A percentile compares a stretch with the other conserved stretches of the same genome.
Evolutionary conservation across 2,797 vertebrate genomes (phyloP).

Genomic region (Arctocebus calabarensis): DNA sequence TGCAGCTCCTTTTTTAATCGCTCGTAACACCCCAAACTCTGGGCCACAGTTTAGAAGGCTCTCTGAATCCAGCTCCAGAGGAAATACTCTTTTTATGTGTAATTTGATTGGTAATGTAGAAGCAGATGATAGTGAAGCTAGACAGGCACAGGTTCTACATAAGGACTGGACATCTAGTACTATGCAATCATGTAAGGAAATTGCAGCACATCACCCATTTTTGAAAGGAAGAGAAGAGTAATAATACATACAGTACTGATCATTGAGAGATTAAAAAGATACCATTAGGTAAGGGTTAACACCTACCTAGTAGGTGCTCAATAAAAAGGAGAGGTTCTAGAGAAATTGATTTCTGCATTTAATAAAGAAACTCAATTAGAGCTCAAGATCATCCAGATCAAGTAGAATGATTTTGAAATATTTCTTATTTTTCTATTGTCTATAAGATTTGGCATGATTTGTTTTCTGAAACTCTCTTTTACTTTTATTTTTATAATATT

Average conservation of each 20-base stretch:
- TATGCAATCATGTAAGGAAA: not conserved
- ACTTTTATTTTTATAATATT: too few relatives aligned
- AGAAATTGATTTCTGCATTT: not conserved
- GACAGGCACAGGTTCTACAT: not conserved
- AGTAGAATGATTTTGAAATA: too few relatives aligned
- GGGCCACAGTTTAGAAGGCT: not conserved
- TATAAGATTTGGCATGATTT: too few relatives aligned
- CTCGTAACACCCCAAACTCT: not conserved
- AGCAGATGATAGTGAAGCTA: not conserved
- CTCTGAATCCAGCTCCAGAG: not conserved
- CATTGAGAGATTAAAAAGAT: not conserved
- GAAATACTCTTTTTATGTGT: not conserved
- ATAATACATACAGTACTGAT: not conserved
- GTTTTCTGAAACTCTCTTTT: too few relatives aligned
- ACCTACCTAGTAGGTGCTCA: not conserved
- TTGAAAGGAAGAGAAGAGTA: not conserved
- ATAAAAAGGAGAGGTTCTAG: not conserved
- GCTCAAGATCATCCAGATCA: too few relatives aligned
- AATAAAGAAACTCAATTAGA: not conserved
- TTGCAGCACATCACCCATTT: not conserved
- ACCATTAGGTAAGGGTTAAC: not conserved
- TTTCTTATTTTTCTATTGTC: too few relatives aligned
- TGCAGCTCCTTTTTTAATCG: slow-evolving; percentile 31
- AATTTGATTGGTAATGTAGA: not conserved
- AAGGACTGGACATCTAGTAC: not conserved